phyloP scores from a whole-genome alignment of 2,888 invertebrate genomes.

The Lithophane semibrunnea region DNA sequence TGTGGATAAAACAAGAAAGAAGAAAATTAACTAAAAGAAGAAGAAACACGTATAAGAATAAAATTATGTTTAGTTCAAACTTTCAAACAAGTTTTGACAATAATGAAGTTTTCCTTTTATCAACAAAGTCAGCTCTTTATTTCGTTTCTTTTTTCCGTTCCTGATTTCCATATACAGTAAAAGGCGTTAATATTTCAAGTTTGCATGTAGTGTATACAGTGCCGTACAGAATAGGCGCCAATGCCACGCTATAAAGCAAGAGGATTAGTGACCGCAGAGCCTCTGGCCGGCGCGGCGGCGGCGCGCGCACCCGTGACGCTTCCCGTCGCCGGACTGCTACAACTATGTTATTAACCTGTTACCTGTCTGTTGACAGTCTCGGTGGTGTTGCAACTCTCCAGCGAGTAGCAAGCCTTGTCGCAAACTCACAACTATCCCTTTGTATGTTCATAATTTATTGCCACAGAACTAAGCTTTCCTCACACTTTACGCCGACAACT shows the following conservation, averaged over 20 bases:
- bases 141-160: neutral
- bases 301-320: conserved; percentile 27
- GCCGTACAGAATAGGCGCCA: neutral
- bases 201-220: conserved; percentile 9
- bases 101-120: conserved; percentile 7
- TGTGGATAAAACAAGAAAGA: neutral
- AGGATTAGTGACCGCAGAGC: conserved; percentile 31
- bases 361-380: conserved; percentile 25
- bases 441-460: conserved; percentile 25
- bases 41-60: neutral
- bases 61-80: conserved; percentile 8
- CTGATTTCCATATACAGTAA: neutral
- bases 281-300: neutral
- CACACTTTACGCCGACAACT: conserved; percentile 17
- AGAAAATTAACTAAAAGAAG: neutral
- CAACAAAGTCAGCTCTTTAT: conserved; percentile 12
- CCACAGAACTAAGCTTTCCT: conserved; percentile 31
- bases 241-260: conserved; percentile 28
- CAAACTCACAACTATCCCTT: conserved; percentile 14
- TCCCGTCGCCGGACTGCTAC: neutral
- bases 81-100: conserved; percentile 2
- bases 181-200: neutral
- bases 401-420: neutral
- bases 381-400: conserved; percentile 17
- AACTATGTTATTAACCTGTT: conserved; percentile 29